A percentile compares a stretch with the other conserved stretches of the same genome.
Evolutionary conservation across 2,797 vertebrate genomes (phyloP).

Genomic region (Sphenopsis melanotis): DNA sequence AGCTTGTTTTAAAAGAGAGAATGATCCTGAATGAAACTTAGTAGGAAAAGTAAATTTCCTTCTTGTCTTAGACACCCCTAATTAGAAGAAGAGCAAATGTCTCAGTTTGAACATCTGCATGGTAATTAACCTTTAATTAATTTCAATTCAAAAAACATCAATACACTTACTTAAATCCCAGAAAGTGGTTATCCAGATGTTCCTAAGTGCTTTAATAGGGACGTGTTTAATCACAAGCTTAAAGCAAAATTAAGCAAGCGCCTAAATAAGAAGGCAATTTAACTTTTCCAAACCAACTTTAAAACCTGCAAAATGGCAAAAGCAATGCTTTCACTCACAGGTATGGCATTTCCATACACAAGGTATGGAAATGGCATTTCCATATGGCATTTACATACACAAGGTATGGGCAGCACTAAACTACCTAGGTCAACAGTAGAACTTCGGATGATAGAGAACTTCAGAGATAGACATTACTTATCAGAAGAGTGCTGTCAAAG

Average conservation of each 20-base stretch:
- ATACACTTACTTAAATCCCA: not conserved
- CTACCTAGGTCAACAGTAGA: not conserved
- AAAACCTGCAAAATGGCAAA: not conserved
- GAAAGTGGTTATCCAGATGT: constrained; percentile 10
- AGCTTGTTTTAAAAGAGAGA: not conserved
- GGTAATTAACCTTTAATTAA: constrained; percentile 5
- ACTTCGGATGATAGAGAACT: not conserved
- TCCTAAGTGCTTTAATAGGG: not conserved
- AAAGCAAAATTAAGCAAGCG: not conserved
- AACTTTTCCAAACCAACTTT: not conserved
- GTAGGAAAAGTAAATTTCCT: not conserved
- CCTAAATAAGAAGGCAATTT: not conserved
- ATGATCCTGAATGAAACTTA: not conserved
- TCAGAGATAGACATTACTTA: not conserved
- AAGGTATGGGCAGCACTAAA: not conserved
- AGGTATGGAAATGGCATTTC: no score
- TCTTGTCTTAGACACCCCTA: not conserved
- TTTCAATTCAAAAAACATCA: not conserved
- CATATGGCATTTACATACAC: not conserved
- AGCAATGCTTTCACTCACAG: not conserved
- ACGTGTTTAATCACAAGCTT: not conserved
- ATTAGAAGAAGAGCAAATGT: not conserved
- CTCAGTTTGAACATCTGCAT: not conserved
- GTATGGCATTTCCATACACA: not conserved
- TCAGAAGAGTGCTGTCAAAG: not conserved